These are phyloP conservation scores for Bos indicus DNA, from an alignment of 2,113 vertebrate species.

Conservation along the genomic window DNA sequence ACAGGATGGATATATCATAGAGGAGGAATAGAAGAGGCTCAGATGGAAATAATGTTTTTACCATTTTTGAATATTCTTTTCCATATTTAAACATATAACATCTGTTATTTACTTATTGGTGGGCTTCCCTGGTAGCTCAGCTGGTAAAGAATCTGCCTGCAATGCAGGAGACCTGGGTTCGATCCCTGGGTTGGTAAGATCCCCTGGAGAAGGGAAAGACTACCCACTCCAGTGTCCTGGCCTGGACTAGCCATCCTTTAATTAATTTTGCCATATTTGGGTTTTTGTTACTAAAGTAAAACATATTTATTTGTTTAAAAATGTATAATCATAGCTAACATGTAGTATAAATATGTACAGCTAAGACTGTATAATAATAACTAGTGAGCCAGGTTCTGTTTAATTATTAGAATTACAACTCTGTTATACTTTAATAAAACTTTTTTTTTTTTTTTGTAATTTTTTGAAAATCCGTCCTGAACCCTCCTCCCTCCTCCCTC, in stretches of 20 bases:
- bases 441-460: no score
- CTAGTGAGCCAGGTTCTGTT: not conserved
- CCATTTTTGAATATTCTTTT: not conserved
- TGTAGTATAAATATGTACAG: not conserved
- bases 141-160: not conserved
- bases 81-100: not conserved
- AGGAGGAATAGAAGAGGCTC: not conserved
- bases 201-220: not conserved
- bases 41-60: not conserved
- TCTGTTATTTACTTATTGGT: not conserved
- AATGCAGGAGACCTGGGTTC: not conserved
- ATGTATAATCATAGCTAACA: not conserved
- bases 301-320: not conserved
- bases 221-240: not conserved
- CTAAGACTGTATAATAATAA: not conserved
- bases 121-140: not conserved
- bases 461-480: no score
- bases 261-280: not conserved
- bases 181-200: not conserved
- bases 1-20: not conserved
- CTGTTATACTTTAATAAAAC: not conserved
- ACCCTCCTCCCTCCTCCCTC: no score
- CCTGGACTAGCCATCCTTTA: not conserved
- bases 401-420: not conserved
- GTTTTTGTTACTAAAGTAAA: slow-evolving; percentile 8